phyloP scores from a whole-genome alignment of 1,140 invertebrate genomes.

The Lasioglossum albipes region DNA sequence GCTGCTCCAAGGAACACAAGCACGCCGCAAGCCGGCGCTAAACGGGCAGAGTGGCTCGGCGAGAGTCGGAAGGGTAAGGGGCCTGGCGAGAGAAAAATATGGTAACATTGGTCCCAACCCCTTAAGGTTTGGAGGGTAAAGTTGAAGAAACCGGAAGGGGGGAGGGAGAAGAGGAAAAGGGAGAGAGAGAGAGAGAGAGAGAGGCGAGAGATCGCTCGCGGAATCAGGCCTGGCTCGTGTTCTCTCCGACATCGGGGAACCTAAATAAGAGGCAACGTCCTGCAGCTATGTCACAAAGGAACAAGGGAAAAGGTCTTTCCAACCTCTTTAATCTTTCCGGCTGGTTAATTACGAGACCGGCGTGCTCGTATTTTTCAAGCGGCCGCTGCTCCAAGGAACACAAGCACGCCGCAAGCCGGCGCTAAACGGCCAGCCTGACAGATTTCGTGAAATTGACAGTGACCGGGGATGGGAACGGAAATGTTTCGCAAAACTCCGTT shows the following conservation, averaged over 20 bases:
- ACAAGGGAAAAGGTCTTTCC: conserved; percentile 33
- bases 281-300: conserved; percentile 28
- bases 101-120: too few relatives aligned
- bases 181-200: too few relatives aligned
- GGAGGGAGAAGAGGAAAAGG: neutral
- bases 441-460: conserved; percentile 40
- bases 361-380: conserved; percentile 28
- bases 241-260: conserved; percentile 4
- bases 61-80: too few relatives aligned
- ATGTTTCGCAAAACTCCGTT: neutral
- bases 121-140: neutral
- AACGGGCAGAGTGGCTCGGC: too few relatives aligned
- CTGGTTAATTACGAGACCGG: conserved; percentile 50
- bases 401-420: conserved; percentile 18
- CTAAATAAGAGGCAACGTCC: conserved; percentile 32
- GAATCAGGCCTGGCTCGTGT: neutral
- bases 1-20: conserved; percentile 19
- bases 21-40: conserved; percentile 19
- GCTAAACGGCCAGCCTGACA: conserved; percentile 13
- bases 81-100: too few relatives aligned
- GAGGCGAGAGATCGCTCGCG: neutral
- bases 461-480: neutral
- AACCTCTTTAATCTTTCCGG: conserved; percentile 54
- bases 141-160: neutral
- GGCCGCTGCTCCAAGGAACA: conserved; percentile 19